Percentiles rank a stretch among this genome's conserved stretches.
Conservation (phyloP, 2,888 invertebrate species). For the Scaptomyza polygonia region DNA sequence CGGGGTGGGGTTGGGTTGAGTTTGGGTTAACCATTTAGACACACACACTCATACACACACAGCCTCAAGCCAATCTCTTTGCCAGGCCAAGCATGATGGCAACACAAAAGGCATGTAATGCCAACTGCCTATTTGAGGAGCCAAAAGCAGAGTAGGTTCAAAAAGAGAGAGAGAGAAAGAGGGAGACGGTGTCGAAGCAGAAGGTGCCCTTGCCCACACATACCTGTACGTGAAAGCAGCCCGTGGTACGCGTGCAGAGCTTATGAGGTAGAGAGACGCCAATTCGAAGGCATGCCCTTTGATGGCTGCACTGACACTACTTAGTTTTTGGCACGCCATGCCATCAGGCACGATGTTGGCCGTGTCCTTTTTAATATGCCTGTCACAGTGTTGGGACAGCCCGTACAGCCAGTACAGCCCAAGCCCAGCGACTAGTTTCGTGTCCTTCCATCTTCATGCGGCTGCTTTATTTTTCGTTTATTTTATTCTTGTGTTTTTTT, state of each 20-base stretch:
- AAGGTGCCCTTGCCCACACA: slow-evolving; percentile 49
- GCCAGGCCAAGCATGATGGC: slow-evolving; percentile 47
- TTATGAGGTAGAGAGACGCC: slow-evolving; percentile 38
- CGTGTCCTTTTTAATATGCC: slow-evolving; percentile 76
- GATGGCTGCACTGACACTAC: slow-evolving; percentile 73
- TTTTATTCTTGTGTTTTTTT: slow-evolving; percentile 19
- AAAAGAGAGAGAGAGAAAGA: too few relatives aligned
- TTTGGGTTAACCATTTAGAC: slow-evolving; percentile 34
- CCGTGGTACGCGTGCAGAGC: slow-evolving; percentile 31
- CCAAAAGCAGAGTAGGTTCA: background rate
- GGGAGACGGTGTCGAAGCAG: slow-evolving; percentile 1
- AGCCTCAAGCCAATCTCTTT: slow-evolving; percentile 61
- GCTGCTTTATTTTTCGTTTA: slow-evolving; percentile 4
- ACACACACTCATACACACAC: slow-evolving; percentile 2
- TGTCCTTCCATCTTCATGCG: slow-evolving; percentile 16
- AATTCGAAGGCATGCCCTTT: slow-evolving; percentile 61
- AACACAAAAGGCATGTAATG: slow-evolving; percentile 74
- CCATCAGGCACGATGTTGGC: slow-evolving; percentile 48
- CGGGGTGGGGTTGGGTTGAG: background rate
- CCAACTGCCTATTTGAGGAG: slow-evolving; percentile 70
- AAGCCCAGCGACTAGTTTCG: slow-evolving; percentile 59
- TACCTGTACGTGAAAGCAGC: slow-evolving; percentile 57
- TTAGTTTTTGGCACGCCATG: slow-evolving; percentile 78
- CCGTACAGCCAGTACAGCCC: background rate
- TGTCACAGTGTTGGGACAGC: slow-evolving; percentile 62